phyloP scores from a whole-genome alignment of 2,113 vertebrate species.

The Zosterops japonicus region DNA sequence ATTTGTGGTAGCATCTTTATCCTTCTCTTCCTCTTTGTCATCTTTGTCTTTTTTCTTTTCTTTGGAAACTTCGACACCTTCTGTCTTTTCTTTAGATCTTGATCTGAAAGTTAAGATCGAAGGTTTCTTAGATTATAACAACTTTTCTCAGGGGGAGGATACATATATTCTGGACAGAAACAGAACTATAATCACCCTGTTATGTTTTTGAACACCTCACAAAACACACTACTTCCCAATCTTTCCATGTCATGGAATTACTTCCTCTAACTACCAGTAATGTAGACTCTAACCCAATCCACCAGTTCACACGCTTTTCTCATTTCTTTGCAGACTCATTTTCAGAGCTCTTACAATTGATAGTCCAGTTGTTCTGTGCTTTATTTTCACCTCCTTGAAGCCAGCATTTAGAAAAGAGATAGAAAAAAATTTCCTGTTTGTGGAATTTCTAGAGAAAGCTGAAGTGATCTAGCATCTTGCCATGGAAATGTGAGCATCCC shows the following conservation, averaged over 20 bases:
- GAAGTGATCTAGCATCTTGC: not conserved
- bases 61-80: slow-evolving; percentile 79
- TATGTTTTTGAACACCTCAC: not conserved
- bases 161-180: not conserved
- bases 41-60: slow-evolving; percentile 97
- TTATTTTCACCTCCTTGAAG: slow-evolving; percentile 1
- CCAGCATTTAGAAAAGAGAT: not conserved
- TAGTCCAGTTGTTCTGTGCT: not conserved
- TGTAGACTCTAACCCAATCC: not conserved
- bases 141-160: not conserved
- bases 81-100: slow-evolving; percentile 89
- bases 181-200: not conserved
- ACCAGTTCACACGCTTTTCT: accelerated
- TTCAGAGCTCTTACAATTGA: not conserved
- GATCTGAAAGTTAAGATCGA: slow-evolving; percentile 66
- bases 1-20: slow-evolving; percentile 87
- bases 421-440: not conserved
- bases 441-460: not conserved
- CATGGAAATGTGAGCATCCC: not conserved
- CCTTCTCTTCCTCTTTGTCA: slow-evolving; percentile 95
- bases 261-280: not conserved
- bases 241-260: not conserved
- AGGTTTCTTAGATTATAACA: not conserved
- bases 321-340: not conserved
- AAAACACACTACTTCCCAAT: not conserved